Conservation (phyloP, 1,140 invertebrate genomes). For the Pseudomyrmex gracilis region DNA sequence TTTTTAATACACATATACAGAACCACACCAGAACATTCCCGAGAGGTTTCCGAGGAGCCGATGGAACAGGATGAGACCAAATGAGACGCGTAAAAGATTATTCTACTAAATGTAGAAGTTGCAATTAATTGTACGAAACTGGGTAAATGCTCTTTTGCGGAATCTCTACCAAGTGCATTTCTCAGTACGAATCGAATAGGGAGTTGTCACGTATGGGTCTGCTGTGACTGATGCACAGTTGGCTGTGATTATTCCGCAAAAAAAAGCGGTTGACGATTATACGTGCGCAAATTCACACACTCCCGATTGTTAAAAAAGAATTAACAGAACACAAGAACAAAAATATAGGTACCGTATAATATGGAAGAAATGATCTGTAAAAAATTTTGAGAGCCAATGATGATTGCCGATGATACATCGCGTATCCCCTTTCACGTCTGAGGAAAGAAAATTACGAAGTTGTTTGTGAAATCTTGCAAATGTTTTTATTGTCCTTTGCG, state of each 20-base stretch:
- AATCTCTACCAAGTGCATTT: slow-evolving; percentile 45
- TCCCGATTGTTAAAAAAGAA: slow-evolving; percentile 3
- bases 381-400: slow-evolving; percentile 29
- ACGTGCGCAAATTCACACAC: not conserved
- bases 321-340: not conserved
- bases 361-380: slow-evolving; percentile 54
- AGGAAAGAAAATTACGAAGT: slow-evolving; percentile 11
- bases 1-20: slow-evolving; percentile 61
- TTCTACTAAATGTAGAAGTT: slow-evolving; percentile 48
- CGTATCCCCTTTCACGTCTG: slow-evolving; percentile 19
- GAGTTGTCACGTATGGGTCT: slow-evolving; percentile 2
- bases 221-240: slow-evolving; percentile 21
- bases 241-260: slow-evolving; percentile 1
- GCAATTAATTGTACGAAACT: slow-evolving; percentile 32
- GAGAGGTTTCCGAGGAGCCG: slow-evolving; percentile 91
- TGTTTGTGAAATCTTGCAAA: slow-evolving; percentile 54
- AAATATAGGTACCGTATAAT: slow-evolving; percentile 31
- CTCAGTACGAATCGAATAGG: slow-evolving; percentile 31
- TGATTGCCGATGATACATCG: not conserved
- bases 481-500: slow-evolving; percentile 51
- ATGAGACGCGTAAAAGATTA: slow-evolving; percentile 74
- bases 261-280: not conserved
- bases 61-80: slow-evolving; percentile 93
- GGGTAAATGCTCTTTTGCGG: slow-evolving; percentile 49
- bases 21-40: slow-evolving; percentile 88